A percentile compares a stretch with the other conserved stretches of the same genome.
phyloP scores from a whole-genome alignment of 1,140 invertebrate species.

The Pomacea maculata region DNA sequence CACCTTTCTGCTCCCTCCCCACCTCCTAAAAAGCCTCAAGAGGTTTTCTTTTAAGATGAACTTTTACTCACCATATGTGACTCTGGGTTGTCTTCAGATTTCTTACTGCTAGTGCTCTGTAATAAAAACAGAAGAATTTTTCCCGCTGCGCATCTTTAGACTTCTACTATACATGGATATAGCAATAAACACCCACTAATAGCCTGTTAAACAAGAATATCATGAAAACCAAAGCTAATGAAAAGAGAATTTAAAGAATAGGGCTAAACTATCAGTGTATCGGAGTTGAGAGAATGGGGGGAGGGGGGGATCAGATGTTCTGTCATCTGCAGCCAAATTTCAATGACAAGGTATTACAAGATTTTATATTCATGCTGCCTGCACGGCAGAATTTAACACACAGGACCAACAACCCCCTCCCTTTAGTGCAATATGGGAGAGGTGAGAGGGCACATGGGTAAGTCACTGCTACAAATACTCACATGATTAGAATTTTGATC shows the following conservation, averaged over 20 bases:
- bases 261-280: too few species aligned
- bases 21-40: too few species aligned
- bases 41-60: not conserved
- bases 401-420: not conserved
- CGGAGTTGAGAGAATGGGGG: too few species aligned
- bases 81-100: slow-evolving; percentile 18
- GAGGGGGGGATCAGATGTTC: too few species aligned
- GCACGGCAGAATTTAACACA: not conserved
- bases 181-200: not conserved
- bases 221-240: not conserved
- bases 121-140: not conserved
- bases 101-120: slow-evolving; percentile 19
- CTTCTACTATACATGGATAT: not conserved
- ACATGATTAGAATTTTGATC: slow-evolving; percentile 24
- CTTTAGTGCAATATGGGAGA: not conserved
- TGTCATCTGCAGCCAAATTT: too few species aligned
- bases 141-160: not conserved
- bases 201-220: not conserved
- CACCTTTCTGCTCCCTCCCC: not conserved
- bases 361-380: too few species aligned
- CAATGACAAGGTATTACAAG: too few species aligned
- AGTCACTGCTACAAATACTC: not conserved
- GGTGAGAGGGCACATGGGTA: not conserved
- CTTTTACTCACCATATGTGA: slow-evolving; percentile 21
- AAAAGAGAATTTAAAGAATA: too few species aligned